Conservation (phyloP, 2,113 vertebrate genomes). For the Sitta europaea region DNA sequence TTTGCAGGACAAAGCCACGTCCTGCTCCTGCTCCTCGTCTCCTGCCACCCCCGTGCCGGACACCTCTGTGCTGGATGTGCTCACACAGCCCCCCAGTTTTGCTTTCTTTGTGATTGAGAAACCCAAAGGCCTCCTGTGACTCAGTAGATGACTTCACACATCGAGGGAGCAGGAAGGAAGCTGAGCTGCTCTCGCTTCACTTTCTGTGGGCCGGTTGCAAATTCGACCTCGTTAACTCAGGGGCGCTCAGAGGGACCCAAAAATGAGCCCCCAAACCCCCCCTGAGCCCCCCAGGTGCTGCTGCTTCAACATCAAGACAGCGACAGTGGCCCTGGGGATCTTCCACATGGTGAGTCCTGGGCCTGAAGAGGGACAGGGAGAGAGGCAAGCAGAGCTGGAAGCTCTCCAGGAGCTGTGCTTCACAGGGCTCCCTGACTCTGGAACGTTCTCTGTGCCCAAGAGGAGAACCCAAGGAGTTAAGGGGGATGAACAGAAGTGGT, state of each 20-base stretch:
- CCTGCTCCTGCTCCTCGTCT: neutral
- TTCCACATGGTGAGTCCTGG: slow-evolving; percentile 73
- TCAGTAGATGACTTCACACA: slow-evolving; percentile 50
- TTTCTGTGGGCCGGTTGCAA: neutral
- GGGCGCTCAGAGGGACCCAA: neutral
- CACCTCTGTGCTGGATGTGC: no score
- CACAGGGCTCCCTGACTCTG: neutral
- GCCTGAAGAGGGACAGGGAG: neutral
- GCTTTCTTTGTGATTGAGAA: neutral
- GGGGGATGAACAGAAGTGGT: neutral
- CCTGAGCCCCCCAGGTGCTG: slow-evolving; percentile 45
- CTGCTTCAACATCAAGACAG: slow-evolving; percentile 63
- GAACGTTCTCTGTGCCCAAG: neutral
- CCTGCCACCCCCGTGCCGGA: neutral
- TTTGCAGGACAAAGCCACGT: neutral
- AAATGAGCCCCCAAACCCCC: neutral
- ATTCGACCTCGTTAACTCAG: neutral
- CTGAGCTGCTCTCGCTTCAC: slow-evolving; percentile 14
- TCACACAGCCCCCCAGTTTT: neutral
- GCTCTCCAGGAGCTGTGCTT: neutral
- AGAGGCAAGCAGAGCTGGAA: neutral
- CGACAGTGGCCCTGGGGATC: slow-evolving; percentile 56
- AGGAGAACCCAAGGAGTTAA: neutral
- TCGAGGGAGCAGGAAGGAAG: slow-evolving; percentile 70
- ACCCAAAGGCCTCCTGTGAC: slow-evolving; percentile 54